phyloP scores from a whole-genome alignment of 2,113 vertebrate genomes.

The Mormoops blainvillei region DNA sequence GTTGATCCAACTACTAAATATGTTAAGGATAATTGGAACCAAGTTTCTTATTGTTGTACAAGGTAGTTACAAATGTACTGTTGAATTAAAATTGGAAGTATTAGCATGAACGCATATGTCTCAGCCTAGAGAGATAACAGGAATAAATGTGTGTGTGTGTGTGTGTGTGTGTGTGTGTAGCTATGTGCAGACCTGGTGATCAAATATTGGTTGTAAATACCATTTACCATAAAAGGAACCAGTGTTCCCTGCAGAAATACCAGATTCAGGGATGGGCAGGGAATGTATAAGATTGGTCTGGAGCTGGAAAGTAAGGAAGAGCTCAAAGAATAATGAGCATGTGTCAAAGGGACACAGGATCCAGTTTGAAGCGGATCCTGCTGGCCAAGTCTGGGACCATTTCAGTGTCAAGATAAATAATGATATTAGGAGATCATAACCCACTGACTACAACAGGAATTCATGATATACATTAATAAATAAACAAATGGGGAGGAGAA shows the following conservation, averaged over 20 bases:
- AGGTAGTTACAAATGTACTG: background rate
- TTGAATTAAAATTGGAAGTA: background rate
- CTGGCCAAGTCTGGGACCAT: background rate
- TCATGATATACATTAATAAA: background rate
- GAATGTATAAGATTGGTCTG: background rate
- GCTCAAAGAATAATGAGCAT: background rate
- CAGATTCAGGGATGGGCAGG: background rate
- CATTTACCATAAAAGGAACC: background rate
- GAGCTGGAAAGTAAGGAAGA: background rate
- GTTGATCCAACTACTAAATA: background rate
- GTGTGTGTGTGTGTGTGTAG: background rate
- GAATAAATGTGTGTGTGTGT: background rate
- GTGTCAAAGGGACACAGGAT: background rate
- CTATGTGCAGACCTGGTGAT: background rate
- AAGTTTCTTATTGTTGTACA: background rate
- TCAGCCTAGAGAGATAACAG: background rate
- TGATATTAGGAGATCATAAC: background rate
- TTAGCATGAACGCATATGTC: background rate
- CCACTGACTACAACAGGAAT: background rate
- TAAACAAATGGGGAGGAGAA: background rate
- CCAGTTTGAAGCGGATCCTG: background rate
- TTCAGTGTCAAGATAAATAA: background rate
- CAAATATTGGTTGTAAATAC: background rate
- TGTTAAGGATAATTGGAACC: background rate
- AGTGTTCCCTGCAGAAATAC: background rate